phyloP scores from a whole-genome alignment of 2,797 vertebrate species.

The Phrynocephalus guinanensis region DNA sequence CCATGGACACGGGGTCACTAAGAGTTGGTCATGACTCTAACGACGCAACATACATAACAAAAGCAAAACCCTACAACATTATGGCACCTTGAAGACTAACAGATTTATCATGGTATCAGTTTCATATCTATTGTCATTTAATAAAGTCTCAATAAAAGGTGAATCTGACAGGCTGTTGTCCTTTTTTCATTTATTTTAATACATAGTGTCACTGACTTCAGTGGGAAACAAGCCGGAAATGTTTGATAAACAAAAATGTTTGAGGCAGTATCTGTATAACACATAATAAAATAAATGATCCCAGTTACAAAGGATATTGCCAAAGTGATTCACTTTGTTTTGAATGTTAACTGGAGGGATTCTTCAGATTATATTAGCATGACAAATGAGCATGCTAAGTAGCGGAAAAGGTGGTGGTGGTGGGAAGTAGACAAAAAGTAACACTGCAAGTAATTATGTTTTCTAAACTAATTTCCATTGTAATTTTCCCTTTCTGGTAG shows the following conservation, averaged over 20 bases:
- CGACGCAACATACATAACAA: too few relatives aligned
- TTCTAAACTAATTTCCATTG: not conserved
- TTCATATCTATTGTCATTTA: not conserved
- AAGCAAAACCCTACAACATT: too few relatives aligned
- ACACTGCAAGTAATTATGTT: not conserved
- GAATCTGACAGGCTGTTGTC: slow-evolving; percentile 34
- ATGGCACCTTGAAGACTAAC: too few relatives aligned
- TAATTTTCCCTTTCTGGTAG: not conserved
- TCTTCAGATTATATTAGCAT: slow-evolving; percentile 23
- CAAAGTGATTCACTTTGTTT: slow-evolving; percentile 11
- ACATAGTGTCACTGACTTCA: not conserved
- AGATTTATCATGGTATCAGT: too few relatives aligned
- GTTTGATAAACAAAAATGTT: slow-evolving; percentile 9
- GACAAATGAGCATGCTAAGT: not conserved
- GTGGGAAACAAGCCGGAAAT: slow-evolving; percentile 16
- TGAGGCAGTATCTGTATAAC: not conserved
- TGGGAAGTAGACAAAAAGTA: not conserved
- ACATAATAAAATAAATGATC: not conserved
- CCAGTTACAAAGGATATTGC: slow-evolving; percentile 7
- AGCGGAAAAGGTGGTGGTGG: not conserved
- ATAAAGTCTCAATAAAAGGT: not conserved
- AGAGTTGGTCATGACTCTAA: too few relatives aligned
- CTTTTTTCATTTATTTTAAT: not conserved
- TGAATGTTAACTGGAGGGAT: slow-evolving; percentile 5
- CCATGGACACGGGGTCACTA: too few relatives aligned